phyloP scores from a whole-genome alignment of 2,888 invertebrate genomes.

The Tetragnatha montana region DNA sequence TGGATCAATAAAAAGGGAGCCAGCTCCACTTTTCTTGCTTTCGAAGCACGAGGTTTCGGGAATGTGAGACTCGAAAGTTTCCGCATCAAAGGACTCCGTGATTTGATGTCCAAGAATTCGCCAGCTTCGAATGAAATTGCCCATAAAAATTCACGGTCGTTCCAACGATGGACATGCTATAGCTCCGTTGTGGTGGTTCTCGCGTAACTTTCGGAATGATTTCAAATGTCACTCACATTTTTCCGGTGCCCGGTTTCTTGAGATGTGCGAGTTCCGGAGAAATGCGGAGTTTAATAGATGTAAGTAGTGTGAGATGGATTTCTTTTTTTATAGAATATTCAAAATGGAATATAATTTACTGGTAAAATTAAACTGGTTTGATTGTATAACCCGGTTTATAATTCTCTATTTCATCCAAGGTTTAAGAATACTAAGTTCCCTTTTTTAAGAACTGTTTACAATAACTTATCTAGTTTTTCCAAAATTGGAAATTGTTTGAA shows the following conservation, averaged over 20 bases:
- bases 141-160: slow-evolving; percentile 27
- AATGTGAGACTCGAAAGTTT: not conserved
- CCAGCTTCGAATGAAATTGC: slow-evolving; percentile 16
- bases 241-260: not conserved
- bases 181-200: slow-evolving; percentile 4
- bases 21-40: not conserved
- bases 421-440: too few relatives aligned
- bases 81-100: not conserved
- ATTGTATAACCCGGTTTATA: too few relatives aligned
- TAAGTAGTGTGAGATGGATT: too few relatives aligned
- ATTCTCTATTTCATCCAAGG: too few relatives aligned
- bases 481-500: too few relatives aligned
- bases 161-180: slow-evolving; percentile 4
- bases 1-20: not conserved
- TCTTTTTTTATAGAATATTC: too few relatives aligned
- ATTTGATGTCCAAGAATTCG: not conserved
- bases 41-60: not conserved
- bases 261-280: too few relatives aligned
- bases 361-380: too few relatives aligned
- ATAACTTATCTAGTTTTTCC: too few relatives aligned
- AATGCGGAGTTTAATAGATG: too few relatives aligned
- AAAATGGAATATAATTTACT: too few relatives aligned
- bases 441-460: too few relatives aligned
- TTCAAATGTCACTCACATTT: not conserved
- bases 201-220: slow-evolving; percentile 7